Conservation (phyloP, 2,797 vertebrate species). For the Gymnoscopelus braueri region DNA sequence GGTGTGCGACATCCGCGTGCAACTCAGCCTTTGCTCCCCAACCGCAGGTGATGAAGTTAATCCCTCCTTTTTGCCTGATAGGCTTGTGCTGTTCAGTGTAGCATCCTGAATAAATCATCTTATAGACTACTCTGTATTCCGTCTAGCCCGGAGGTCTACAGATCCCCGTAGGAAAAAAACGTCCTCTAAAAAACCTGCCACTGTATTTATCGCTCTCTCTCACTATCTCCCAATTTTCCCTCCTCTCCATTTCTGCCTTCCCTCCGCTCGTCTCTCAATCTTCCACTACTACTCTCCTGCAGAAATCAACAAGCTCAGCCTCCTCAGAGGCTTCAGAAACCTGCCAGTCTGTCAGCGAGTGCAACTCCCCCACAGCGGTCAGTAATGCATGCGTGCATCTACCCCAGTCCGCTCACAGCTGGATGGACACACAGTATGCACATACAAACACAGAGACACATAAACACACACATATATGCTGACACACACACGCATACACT, state of each 20-base stretch:
- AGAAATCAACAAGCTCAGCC: constrained; percentile 98
- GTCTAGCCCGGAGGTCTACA: constrained; percentile 37
- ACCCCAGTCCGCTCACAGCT: constrained; percentile 12
- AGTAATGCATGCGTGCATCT: constrained; percentile 77
- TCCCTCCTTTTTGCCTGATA: too few species aligned
- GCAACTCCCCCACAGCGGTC: constrained; percentile 97
- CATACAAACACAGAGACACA: constrained; percentile 10
- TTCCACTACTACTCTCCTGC: constrained; percentile 50
- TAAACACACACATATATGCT: background rate
- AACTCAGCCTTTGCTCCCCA: too few species aligned
- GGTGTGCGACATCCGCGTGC: too few species aligned
- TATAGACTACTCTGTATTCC: constrained; percentile 51
- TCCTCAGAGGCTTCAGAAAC: constrained; percentile 98
- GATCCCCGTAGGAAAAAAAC: constrained; percentile 39
- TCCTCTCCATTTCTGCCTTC: constrained; percentile 47
- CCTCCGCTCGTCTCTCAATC: constrained; percentile 42
- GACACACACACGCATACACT: background rate
- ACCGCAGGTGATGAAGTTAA: too few species aligned
- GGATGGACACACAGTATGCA: constrained; percentile 26
- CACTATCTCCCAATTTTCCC: constrained; percentile 12
- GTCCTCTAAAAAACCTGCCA: constrained; percentile 51
- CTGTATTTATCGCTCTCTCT: constrained; percentile 32
- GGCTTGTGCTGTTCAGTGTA: constrained; percentile 35
- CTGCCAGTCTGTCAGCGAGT: constrained; percentile 97
- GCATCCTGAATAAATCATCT: constrained; percentile 63